phyloP scores from a whole-genome alignment of 2,888 invertebrate genomes.

The Frankliniella fusca region DNA sequence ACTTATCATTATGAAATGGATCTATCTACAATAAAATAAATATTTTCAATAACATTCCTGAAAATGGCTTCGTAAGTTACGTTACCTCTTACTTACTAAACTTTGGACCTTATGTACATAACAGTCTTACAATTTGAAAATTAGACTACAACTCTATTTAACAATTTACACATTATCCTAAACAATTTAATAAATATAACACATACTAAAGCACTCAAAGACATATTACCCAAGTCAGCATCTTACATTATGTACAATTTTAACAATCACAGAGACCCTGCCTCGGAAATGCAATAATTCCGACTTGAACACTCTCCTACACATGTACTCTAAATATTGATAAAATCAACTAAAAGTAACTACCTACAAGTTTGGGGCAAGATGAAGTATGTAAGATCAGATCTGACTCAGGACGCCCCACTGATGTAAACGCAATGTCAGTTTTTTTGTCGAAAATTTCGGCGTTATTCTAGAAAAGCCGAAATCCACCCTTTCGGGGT shows the following conservation, averaged over 20 bases:
- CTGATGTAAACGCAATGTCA: too few relatives aligned
- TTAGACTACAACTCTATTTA: neutral
- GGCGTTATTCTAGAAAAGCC: too few relatives aligned
- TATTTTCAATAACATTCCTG: neutral
- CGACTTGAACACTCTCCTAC: neutral
- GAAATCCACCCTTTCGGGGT: too few relatives aligned
- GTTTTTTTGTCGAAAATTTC: too few relatives aligned
- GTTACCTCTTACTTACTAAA: neutral
- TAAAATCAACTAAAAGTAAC: too few relatives aligned
- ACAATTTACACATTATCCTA: neutral
- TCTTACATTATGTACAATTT: neutral
- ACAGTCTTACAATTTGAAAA: constrained; percentile 11
- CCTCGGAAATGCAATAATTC: neutral
- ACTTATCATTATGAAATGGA: neutral
- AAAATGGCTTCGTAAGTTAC: constrained; percentile 5
- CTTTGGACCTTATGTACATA: neutral
- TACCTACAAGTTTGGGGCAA: too few relatives aligned
- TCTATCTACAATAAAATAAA: constrained; percentile 14
- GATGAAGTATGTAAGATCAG: too few relatives aligned
- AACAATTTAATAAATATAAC: neutral
- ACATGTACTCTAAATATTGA: too few relatives aligned
- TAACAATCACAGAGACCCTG: neutral
- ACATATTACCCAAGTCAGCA: neutral
- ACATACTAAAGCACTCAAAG: neutral
- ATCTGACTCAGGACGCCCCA: too few relatives aligned